These are phyloP conservation scores for Parthenolecanium corni DNA, from an alignment of 2,888 invertebrate species.

Conservation along the genomic window DNA sequence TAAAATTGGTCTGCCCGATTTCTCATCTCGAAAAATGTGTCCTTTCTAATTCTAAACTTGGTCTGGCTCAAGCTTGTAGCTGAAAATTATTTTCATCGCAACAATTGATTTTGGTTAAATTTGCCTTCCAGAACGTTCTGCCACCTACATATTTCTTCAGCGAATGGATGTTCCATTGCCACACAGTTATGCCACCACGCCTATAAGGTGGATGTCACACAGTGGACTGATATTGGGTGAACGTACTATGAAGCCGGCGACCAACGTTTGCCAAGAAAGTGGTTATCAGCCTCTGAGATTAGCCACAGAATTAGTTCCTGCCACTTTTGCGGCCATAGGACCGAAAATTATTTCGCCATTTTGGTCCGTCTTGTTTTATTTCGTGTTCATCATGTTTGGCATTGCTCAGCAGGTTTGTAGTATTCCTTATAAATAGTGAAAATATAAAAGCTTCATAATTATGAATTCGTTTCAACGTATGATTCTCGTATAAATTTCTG, in stretches of 20 bases:
- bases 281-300: constrained; percentile 68
- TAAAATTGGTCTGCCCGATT: no score
- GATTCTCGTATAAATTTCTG: no score
- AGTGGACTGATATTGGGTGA: constrained; percentile 60
- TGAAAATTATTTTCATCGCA: no score
- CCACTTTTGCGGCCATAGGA: constrained; percentile 65
- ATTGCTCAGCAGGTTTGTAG: constrained; percentile 62
- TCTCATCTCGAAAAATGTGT: no score
- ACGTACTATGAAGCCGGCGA: constrained; percentile 49
- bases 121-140: constrained; percentile 49
- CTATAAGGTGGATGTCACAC: constrained; percentile 56
- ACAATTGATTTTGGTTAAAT: no score
- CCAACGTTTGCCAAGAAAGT: constrained; percentile 38
- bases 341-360: constrained; percentile 67
- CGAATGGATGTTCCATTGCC: constrained; percentile 47
- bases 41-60: no score
- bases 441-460: no score
- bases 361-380: constrained; percentile 79
- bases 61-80: no score
- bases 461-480: no score
- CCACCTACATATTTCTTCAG: constrained; percentile 59
- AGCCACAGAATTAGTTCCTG: constrained; percentile 81
- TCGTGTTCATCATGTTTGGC: constrained; percentile 72
- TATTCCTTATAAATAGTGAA: no score
- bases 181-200: constrained; percentile 48